A percentile compares a stretch with the other conserved stretches of the same genome.
Conservation (phyloP, 2,888 invertebrate genomes). For the Crioceris asparagi region DNA sequence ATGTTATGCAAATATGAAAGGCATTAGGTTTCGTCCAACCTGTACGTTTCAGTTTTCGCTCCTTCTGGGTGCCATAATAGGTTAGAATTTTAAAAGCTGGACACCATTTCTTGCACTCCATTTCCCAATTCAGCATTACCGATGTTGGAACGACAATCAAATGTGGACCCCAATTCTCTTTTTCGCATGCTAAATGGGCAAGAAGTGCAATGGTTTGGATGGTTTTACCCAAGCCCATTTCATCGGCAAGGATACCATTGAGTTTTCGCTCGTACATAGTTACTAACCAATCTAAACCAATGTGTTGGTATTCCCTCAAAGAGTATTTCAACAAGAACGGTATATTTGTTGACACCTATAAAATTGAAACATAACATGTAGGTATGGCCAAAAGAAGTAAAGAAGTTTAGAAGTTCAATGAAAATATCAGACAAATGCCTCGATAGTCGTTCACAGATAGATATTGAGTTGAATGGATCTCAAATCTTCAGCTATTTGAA, state of each 20-base stretch:
- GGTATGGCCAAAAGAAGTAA: no score
- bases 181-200: conserved; percentile 88
- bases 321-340: conserved; percentile 86
- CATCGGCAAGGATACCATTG: conserved; percentile 93
- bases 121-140: conserved; percentile 99
- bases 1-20: conserved; percentile 96
- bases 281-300: conserved; percentile 94
- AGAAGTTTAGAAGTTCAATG: no score
- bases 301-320: conserved; percentile 92
- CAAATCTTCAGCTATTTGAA: conserved; percentile 22
- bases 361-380: no score
- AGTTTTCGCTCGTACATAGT: conserved; percentile 91
- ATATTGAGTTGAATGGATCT: conserved; percentile 28
- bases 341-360: conserved; percentile 78
- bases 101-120: conserved; percentile 99
- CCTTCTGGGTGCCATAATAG: conserved; percentile 94
- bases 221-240: conserved; percentile 96
- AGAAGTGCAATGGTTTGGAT: conserved; percentile 93
- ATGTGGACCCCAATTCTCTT: conserved; percentile 95
- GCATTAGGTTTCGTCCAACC: conserved; percentile 99
- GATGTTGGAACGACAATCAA: conserved; percentile 98
- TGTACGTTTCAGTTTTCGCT: conserved; percentile 74
- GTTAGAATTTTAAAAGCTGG: conserved; percentile 98
- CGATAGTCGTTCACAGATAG: conserved; percentile 20
- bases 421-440: conserved; percentile 29